Percentiles rank a stretch among this genome's conserved stretches.
Evolutionary conservation across 2,797 vertebrate genomes (phyloP).

Genomic region (Hemibagrus guttatus): DNA sequence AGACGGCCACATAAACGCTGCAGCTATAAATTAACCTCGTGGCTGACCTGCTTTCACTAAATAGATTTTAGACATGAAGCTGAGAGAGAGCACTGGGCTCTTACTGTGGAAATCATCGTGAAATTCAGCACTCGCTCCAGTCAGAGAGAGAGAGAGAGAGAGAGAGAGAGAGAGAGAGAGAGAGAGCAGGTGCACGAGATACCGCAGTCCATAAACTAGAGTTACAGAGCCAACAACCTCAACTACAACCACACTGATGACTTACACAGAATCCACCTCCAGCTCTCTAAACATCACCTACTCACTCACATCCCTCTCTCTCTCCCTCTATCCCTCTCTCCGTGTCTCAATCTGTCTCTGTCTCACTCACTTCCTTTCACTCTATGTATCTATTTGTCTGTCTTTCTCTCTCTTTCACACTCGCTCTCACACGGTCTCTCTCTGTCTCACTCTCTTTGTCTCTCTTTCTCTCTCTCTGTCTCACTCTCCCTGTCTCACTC

Average conservation of each 20-base stretch:
- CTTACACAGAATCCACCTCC: background rate
- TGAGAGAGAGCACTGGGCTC: constrained; percentile 22
- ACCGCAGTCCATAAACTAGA: background rate
- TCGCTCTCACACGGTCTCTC: no score
- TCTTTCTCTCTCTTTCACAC: no score
- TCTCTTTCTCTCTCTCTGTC: background rate
- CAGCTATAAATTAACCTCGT: constrained; percentile 59
- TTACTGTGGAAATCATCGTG: constrained; percentile 22
- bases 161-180: no score
- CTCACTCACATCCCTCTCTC: background rate
- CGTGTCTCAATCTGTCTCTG: background rate
- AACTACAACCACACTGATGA: background rate
- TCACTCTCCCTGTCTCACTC: background rate
- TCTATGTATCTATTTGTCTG: background rate
- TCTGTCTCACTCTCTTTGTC: background rate
- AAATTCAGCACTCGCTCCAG: background rate
- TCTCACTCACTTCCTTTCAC: background rate
- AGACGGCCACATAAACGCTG: constrained; percentile 37
- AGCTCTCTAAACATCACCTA: background rate
- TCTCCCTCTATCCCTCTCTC: background rate
- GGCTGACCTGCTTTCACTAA: constrained; percentile 41
- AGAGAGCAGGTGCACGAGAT: constrained; percentile 6
- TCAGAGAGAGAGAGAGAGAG: no score
- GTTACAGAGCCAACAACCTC: background rate
- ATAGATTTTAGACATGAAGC: constrained; percentile 49